Conservation (phyloP, 2,797 vertebrate genomes). For the Ctenochaetus hawaiiensis region DNA sequence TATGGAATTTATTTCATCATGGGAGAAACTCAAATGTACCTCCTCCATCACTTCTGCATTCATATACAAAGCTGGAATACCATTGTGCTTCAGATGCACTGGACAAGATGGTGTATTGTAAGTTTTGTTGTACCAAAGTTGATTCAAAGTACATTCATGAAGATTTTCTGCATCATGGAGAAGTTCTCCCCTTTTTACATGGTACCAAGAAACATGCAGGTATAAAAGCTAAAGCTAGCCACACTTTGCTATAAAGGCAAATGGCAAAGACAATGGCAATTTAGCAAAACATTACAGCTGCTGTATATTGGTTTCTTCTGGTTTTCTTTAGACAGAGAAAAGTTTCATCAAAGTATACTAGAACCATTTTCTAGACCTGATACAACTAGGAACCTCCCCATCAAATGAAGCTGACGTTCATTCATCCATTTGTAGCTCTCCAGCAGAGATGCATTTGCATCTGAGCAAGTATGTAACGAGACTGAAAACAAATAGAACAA, state of each 20-base stretch:
- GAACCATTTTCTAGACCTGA: too few species aligned
- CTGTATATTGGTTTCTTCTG: background rate
- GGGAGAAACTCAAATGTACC: background rate
- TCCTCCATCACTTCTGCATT: background rate
- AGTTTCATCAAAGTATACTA: too few species aligned
- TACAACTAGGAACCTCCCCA: too few species aligned
- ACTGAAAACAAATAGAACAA: constrained; percentile 44
- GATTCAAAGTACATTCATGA: background rate
- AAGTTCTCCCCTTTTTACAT: background rate
- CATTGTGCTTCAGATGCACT: background rate
- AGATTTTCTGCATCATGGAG: background rate
- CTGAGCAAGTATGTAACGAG: constrained; percentile 10
- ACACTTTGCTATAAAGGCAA: background rate
- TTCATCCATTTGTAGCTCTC: background rate
- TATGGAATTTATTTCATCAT: background rate
- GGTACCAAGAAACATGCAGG: background rate
- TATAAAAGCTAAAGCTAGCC: background rate
- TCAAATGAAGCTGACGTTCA: background rate
- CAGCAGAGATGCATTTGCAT: constrained; percentile 4
- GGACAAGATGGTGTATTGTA: background rate
- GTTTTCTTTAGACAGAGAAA: too few species aligned
- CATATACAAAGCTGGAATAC: background rate
- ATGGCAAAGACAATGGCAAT: background rate
- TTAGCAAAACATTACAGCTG: background rate
- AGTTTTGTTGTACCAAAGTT: background rate